Evolutionary conservation across 2,888 invertebrate genomes (phyloP), one percentile per base, ranked within the genome.

Genomic region (Megalurothrips usitatus): DNA sequence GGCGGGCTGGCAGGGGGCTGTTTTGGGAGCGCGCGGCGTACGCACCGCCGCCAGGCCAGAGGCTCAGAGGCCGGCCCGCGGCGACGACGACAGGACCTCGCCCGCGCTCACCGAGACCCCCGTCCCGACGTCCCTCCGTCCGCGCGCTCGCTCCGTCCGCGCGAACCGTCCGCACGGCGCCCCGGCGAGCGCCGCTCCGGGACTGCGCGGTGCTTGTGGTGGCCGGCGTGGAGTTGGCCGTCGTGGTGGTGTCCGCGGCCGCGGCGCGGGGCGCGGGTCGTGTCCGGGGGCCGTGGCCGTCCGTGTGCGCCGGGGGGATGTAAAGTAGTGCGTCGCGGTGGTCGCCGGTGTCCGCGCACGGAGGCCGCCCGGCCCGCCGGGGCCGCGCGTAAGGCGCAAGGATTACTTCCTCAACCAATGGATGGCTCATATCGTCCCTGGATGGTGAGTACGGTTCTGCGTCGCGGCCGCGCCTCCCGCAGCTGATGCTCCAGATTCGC

Each of bases 91-190:
- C 68, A 26, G 26, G 11, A 12, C 68, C 26, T 11, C 23, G 26
- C 68, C 23, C 10, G 68, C 1, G 9, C 26, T 10, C 23, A 26
- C 68, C 23, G 26, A 23, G 68, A 23, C 68, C 23, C 52, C 52
- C 52, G 52, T 23, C 52, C 52, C 52, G 52, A 3, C 19, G 11
- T 23, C 23, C 23, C 68, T 75, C 68, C 68, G 68, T 78, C 78
- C 79, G 80, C 81, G 49, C 81, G 81, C 68, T 8, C 68, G 68
- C 26, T 26, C 68, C 68, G 68, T 26, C 68, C 68, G 11, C 68
- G 68, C 68, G 1, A 26, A n/a, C 34, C 0, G 68, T n/a, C n/a
- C n/a, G n/a, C n/a, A n/a, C n/a, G n/a, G n/a, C n/a, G n/a, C n/a
- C n/a, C n/a, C n/a, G n/a, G n/a, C n/a, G n/a, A n/a, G n/a, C n/a